A percentile compares a stretch with the other conserved stretches of the same genome.
Conservation (phyloP, 1,140 invertebrate genomes). For the Bombus cullumanus region DNA sequence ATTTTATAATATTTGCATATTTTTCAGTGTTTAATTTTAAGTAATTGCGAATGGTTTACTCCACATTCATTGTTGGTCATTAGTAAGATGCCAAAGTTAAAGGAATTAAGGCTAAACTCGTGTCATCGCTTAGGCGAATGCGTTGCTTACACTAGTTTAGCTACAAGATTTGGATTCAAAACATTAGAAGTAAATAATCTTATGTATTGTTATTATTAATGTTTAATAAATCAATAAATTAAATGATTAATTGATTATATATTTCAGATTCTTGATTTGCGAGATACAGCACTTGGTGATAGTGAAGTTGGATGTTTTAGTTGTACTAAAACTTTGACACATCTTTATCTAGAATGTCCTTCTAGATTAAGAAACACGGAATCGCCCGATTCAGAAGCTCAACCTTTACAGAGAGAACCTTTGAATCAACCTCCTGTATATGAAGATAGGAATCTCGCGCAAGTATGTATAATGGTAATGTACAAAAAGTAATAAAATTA, state of each 20-base stretch:
- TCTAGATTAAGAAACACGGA: slow-evolving; percentile 62
- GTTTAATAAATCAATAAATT: background rate
- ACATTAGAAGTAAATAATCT: slow-evolving; percentile 83
- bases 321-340: slow-evolving; percentile 84
- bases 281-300: slow-evolving; percentile 86
- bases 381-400: slow-evolving; percentile 53
- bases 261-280: slow-evolving; percentile 85
- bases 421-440: slow-evolving; percentile 61
- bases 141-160: slow-evolving; percentile 89
- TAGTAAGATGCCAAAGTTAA: slow-evolving; percentile 86
- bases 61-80: slow-evolving; percentile 87
- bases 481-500: background rate
- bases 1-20: slow-evolving; percentile 6
- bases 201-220: background rate
- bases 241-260: slow-evolving; percentile 2
- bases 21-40: slow-evolving; percentile 86
- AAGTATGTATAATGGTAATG: slow-evolving; percentile 56
- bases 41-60: slow-evolving; percentile 88
- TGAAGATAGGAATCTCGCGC: slow-evolving; percentile 72
- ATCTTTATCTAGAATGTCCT: slow-evolving; percentile 85
- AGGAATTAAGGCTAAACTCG: slow-evolving; percentile 84
- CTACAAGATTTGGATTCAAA: slow-evolving; percentile 88
- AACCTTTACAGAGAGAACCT: slow-evolving; percentile 38
- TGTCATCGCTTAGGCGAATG: slow-evolving; percentile 87
- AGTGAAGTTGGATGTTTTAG: slow-evolving; percentile 88